A percentile compares a stretch with the other conserved stretches of the same genome.
Conservation (phyloP, 2,797 vertebrate species). For the Ptychadena robeensis region DNA sequence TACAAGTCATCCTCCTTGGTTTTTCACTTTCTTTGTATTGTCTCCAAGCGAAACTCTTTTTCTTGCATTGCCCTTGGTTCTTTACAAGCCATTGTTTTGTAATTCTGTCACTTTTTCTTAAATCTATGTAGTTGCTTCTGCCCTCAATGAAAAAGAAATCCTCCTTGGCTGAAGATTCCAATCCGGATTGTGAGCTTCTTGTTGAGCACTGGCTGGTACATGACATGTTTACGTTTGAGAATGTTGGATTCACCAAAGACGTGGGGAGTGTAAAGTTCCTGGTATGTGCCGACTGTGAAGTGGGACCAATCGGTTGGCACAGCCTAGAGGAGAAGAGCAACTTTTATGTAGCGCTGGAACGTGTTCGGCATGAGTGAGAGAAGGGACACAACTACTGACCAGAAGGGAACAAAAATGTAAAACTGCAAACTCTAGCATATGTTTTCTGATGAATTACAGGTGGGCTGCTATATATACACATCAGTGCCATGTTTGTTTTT, state of each 20-base stretch:
- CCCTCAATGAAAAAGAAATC: constrained; percentile 92
- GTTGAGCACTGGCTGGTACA: constrained; percentile 93
- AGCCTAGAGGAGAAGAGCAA: constrained; percentile 92
- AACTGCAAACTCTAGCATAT: background rate
- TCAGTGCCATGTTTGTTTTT: constrained; percentile 29
- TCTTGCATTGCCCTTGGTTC: too few relatives aligned
- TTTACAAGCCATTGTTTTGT: background rate
- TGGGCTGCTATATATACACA: background rate
- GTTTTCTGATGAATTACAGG: background rate
- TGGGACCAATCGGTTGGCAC: constrained; percentile 97
- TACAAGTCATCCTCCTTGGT: too few relatives aligned
- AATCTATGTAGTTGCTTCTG: constrained; percentile 82
- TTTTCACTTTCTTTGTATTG: too few relatives aligned
- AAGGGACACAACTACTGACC: background rate
- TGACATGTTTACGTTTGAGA: constrained; percentile 96
- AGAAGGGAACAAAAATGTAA: background rate
- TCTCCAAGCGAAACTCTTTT: too few relatives aligned
- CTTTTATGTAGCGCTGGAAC: constrained; percentile 92
- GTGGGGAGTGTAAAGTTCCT: constrained; percentile 94
- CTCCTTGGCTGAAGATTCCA: constrained; percentile 72
- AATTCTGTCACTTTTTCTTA: background rate
- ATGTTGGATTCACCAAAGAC: constrained; percentile 95
- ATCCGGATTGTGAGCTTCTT: constrained; percentile 84
- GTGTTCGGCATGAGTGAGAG: constrained; percentile 87
- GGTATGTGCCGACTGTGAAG: constrained; percentile 97